Conservation (phyloP, 2,113 vertebrate genomes). For the Tachuris rubrigastra region DNA sequence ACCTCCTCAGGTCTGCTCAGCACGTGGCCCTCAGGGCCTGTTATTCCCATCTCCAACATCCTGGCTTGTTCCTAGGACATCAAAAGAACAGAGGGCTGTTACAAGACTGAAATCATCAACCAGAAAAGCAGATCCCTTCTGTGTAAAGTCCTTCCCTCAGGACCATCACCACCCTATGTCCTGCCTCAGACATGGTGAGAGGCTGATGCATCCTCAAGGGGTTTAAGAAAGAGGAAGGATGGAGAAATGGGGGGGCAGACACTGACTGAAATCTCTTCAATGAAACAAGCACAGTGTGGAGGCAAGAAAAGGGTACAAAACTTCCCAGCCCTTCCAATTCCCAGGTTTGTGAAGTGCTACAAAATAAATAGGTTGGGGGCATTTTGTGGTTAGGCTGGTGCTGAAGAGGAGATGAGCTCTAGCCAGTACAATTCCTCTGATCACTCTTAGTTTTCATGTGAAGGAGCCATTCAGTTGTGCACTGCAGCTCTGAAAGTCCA, state of each 20-base stretch:
- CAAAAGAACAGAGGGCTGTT: not conserved
- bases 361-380: not conserved
- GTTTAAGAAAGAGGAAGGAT: not conserved
- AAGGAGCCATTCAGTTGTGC: not conserved
- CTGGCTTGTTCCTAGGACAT: slow-evolving; percentile 85
- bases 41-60: slow-evolving; percentile 95
- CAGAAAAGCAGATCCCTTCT: not conserved
- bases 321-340: not conserved
- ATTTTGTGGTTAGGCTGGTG: not conserved
- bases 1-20: slow-evolving; percentile 97
- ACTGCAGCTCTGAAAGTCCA: not conserved
- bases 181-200: accelerated
- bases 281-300: not conserved
- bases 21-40: slow-evolving; percentile 92
- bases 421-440: not conserved
- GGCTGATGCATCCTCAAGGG: not conserved
- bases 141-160: not conserved
- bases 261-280: not conserved
- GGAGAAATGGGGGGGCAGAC: not conserved
- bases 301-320: not conserved
- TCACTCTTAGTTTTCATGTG: not conserved
- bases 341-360: not conserved
- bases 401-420: not conserved
- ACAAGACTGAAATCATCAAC: not conserved
- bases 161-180: not conserved